Base-by-base conservation (phyloP, 2,113 vertebrate genomes). In the Hoplias malabaricus region DNA sequence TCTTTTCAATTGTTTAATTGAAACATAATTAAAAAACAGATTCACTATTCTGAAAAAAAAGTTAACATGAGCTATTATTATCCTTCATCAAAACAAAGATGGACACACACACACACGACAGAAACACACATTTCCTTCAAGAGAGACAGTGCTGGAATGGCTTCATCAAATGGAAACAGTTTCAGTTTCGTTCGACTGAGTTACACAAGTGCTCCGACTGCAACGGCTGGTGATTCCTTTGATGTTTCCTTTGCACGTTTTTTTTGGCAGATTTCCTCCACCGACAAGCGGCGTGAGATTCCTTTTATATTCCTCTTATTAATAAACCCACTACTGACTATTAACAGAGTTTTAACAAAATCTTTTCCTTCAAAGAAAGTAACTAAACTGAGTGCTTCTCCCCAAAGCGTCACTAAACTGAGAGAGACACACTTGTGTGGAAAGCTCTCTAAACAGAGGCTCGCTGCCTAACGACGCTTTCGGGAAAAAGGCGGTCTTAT, bases 91-190 rank as follows among this genome's bases (percentile, higher is more conserved):
- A 70, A 54, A 69, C 5, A 73, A 69, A 75, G 63, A n/a, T n/a
- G n/a, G n/a, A 79, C 43, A 84, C 83, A 84, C 63, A 88, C 46
- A 61, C 84, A 75, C 66, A 33, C 6, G 46, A 74, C 33, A 46
- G 43, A 77, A 1, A 19, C 54, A 73, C 13, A 83, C 65, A 74
- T 83, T 82, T 87, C 75, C 84, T 86, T 84, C 88, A 77, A 83
- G n/a, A 80, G 69, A 84, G 87, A 91, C 87, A 88, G 87, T 88
- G 87, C 87, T 86, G 84, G 87, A 84, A 87, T 90, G 80, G 86
- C 84, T 88, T 90, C 82, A 89, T 89, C 86, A 80, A 78, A 80
- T 72, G 81, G 77, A 68, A 53, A 82, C 46, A 27, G 42, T 38
- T 78, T 36, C 50, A 71, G n/a, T 40, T 70, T 77, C 42, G 78